phyloP scores from a whole-genome alignment of 2,797 vertebrate genomes.

The Lepus townsendii region DNA sequence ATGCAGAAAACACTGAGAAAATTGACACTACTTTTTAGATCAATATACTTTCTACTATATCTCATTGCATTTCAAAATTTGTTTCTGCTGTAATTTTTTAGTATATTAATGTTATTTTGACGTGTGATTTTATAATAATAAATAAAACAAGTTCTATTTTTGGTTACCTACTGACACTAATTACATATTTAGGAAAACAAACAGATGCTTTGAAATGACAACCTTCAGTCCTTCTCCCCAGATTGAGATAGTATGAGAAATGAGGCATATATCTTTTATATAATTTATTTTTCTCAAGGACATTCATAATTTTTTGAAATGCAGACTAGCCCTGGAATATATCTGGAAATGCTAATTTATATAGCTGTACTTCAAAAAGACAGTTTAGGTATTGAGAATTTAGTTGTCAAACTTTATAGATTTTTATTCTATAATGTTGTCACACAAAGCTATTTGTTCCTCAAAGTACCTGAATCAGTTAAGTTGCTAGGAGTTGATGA shows the following conservation, averaged over 20 bases:
- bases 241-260: constrained; percentile 23
- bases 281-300: not conserved
- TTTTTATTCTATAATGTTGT: constrained; percentile 6
- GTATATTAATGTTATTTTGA: constrained; percentile 39
- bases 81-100: constrained; percentile 43
- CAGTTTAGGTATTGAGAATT: not conserved
- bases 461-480: not conserved
- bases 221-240: not conserved
- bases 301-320: constrained; percentile 53
- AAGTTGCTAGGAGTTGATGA: not conserved
- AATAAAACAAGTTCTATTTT: constrained; percentile 18
- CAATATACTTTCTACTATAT: constrained; percentile 26
- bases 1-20: constrained; percentile 30
- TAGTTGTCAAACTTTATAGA: constrained; percentile 15
- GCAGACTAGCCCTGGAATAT: not conserved
- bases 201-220: constrained; percentile 31
- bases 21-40: not conserved
- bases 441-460: not conserved
- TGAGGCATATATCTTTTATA: not conserved
- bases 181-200: constrained; percentile 12
- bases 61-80: constrained; percentile 30
- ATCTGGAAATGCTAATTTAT: not conserved
- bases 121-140: constrained; percentile 45
- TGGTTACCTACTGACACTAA: constrained; percentile 16
- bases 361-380: not conserved